Evolutionary conservation across 2,113 vertebrate genomes (phyloP).

Genomic region (Labrus mixtus): DNA sequence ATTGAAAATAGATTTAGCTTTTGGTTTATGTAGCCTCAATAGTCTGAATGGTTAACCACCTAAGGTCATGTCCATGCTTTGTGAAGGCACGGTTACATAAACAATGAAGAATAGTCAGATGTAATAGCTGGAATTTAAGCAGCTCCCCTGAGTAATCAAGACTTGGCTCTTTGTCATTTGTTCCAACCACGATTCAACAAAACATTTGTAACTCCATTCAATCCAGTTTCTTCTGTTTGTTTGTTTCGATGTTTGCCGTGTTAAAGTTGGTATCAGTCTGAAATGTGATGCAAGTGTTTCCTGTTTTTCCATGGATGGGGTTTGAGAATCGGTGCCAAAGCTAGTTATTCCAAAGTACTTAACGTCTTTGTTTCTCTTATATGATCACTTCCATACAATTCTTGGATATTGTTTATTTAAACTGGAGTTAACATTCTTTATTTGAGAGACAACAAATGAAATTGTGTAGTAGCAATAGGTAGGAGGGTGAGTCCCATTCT

Average conservation of each 20-base stretch:
- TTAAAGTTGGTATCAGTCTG: not conserved
- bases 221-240: not conserved
- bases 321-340: not conserved
- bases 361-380: not conserved
- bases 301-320: not conserved
- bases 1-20: not conserved
- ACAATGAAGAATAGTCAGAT: slow-evolving; percentile 34
- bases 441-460: not conserved
- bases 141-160: not conserved
- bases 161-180: slow-evolving; percentile 7
- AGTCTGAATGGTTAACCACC: not conserved
- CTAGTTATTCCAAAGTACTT: not conserved
- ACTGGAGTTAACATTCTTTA: not conserved
- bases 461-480: no score
- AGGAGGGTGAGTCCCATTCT: not conserved
- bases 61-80: slow-evolving; percentile 12
- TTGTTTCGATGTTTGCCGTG: not conserved
- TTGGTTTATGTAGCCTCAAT: not conserved
- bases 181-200: not conserved
- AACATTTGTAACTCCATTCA: not conserved
- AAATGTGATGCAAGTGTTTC: not conserved
- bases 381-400: not conserved
- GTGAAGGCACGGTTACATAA: slow-evolving; percentile 26
- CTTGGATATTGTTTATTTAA: not conserved
- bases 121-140: not conserved